Conservation (phyloP, 2,888 invertebrate species). For the Mesochorus sp. region DNA sequence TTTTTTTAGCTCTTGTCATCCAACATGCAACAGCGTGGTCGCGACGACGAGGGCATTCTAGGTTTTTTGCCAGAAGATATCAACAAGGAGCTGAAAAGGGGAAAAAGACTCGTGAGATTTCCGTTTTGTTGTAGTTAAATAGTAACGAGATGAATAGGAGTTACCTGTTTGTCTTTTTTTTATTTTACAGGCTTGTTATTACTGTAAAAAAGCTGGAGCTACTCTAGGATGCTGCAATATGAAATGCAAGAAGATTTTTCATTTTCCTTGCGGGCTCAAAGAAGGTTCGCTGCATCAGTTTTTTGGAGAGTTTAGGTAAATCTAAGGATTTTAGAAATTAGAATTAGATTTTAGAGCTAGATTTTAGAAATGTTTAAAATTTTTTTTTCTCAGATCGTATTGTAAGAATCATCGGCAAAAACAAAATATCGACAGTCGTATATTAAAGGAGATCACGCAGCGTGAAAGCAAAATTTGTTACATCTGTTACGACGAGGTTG, state of each 20-base stretch:
- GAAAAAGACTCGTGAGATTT: slow-evolving; percentile 85
- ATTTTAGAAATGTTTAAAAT: neutral
- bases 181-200: slow-evolving; percentile 87
- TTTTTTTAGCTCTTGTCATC: slow-evolving; percentile 87
- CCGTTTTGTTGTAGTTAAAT: slow-evolving; percentile 23
- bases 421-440: slow-evolving; percentile 81
- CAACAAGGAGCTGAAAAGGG: slow-evolving; percentile 85
- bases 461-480: slow-evolving; percentile 83
- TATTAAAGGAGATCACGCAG: slow-evolving; percentile 66
- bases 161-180: no score
- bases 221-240: slow-evolving; percentile 88
- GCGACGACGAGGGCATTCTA: slow-evolving; percentile 87
- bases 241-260: slow-evolving; percentile 88
- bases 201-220: slow-evolving; percentile 87
- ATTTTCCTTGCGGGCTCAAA: slow-evolving; percentile 88
- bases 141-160: neutral
- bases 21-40: slow-evolving; percentile 87
- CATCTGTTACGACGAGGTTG: slow-evolving; percentile 87
- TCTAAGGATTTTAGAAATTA: no score
- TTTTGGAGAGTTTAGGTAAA: slow-evolving; percentile 84
- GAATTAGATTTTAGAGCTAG: no score
- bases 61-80: slow-evolving; percentile 90
- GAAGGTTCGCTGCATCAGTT: slow-evolving; percentile 87
- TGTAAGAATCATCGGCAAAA: slow-evolving; percentile 86
- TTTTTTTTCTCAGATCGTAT: slow-evolving; percentile 84